phyloP scores from a whole-genome alignment of 2,797 vertebrate species.

The Cirrhinus molitorella region DNA sequence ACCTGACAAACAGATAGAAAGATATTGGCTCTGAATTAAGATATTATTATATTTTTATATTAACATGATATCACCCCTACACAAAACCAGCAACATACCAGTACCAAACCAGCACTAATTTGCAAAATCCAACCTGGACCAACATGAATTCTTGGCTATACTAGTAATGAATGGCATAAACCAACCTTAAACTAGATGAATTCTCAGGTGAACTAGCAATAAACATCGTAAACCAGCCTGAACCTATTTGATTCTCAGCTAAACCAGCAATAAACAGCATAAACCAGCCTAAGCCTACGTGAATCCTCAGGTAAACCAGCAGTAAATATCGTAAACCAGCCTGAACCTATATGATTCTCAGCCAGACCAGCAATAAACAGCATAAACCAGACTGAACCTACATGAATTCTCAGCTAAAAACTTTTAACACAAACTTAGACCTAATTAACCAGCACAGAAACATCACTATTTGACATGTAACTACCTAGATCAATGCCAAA shows the following conservation, averaged over 20 bases:
- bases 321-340: no score
- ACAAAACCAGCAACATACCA: background rate
- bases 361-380: no score
- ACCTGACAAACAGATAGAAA: background rate
- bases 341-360: background rate
- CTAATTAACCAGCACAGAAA: background rate
- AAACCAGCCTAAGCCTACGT: background rate
- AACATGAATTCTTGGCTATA: background rate
- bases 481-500: background rate
- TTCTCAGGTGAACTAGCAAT: background rate
- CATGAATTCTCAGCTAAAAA: no score
- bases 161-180: no score
- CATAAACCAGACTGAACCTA: no score
- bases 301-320: background rate
- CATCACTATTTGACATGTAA: background rate
- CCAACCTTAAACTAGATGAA: no score
- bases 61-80: background rate
- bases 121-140: background rate
- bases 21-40: background rate
- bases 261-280: background rate
- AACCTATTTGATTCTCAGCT: no score
- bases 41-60: background rate
- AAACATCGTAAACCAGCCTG: background rate
- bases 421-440: background rate
- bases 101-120: background rate